These are phyloP conservation scores for Callosobruchus maculatus DNA, from an alignment of 2,888 invertebrate genomes.

Conservation along the genomic window DNA sequence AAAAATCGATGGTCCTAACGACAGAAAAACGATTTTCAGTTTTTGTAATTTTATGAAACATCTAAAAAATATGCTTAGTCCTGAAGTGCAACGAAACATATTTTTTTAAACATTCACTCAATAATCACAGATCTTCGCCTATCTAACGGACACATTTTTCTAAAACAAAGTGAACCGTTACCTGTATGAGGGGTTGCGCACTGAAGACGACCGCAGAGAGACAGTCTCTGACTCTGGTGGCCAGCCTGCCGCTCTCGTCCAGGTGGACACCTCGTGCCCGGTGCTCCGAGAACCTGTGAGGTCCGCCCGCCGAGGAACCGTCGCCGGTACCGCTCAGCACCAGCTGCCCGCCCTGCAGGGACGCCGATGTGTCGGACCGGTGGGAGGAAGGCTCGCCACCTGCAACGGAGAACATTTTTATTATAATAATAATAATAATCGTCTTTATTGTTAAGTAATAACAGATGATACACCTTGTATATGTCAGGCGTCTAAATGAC, in stretches of 20 bases:
- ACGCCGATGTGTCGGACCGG: constrained; percentile 44
- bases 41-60: too few species aligned
- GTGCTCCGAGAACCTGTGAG: constrained; percentile 57
- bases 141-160: too few species aligned
- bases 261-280: constrained; percentile 69
- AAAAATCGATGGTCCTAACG: too few species aligned
- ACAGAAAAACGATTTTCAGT: too few species aligned
- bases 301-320: constrained; percentile 38
- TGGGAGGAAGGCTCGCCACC: constrained; percentile 12
- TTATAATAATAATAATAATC: too few species aligned
- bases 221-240: constrained; percentile 54
- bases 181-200: constrained; percentile 61
- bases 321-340: neutral
- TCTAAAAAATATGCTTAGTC: too few species aligned
- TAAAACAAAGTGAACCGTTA: neutral
- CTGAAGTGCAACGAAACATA: too few species aligned
- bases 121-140: too few species aligned
- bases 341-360: constrained; percentile 43
- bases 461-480: too few species aligned
- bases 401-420: neutral
- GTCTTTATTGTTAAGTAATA: too few species aligned
- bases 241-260: constrained; percentile 58
- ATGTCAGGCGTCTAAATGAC: too few species aligned
- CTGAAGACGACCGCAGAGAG: constrained; percentile 62
- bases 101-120: too few species aligned